Evolutionary conservation across 2,113 vertebrate genomes (phyloP), one percentile per base, ranked within the genome.

Genomic region (Taurulus bubalis): DNA sequence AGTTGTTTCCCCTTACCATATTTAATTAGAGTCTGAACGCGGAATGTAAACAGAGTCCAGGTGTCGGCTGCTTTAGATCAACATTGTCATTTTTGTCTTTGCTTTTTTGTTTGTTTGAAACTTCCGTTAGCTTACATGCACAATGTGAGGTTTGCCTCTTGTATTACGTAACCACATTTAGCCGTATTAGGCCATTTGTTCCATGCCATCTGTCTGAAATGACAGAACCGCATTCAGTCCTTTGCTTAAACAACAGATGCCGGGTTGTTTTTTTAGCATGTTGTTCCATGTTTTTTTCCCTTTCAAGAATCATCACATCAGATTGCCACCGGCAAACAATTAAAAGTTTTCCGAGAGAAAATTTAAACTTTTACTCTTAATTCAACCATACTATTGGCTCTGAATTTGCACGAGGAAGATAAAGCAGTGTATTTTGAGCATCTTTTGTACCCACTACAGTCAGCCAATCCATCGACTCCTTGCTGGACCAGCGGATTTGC

Each of bases 391-490:
- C 56, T 53, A 20, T 73, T 58, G 58, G 59, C 40, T 65, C 42
- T 24, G 40, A 60, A 74, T 69, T 65, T 82, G 24, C 45, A 80
- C 20, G 59, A 26, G 2, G 56, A 69, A 53, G 75, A 67, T 47
- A 75, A 87, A 89, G 71, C 67, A 1, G 26, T 71, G 65, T 90
- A 83, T 86, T 89, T 85, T 85, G 82, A 87, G 76, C 69, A 24
- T 80, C 69, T 62, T 85, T 90, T 87, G 60, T 85, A 71, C 69
- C 65, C 47, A 47, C 34, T 62, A 77, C 15, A 36, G 71, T 34
- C 49, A 34, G 79, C 60, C 69, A 75, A 51, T 75, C 70, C 62
- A 51, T 71, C 73, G 62, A 64, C 76, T 73, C 38, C 70, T 77
- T 56, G 71, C 72, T 45, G 32, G 26, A 84, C 72, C 53, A 26